A percentile compares a stretch with the other conserved stretches of the same genome.
These are phyloP conservation scores for Pedionomus torquatus DNA, from an alignment of 2,113 vertebrate genomes.

Conservation along the genomic window DNA sequence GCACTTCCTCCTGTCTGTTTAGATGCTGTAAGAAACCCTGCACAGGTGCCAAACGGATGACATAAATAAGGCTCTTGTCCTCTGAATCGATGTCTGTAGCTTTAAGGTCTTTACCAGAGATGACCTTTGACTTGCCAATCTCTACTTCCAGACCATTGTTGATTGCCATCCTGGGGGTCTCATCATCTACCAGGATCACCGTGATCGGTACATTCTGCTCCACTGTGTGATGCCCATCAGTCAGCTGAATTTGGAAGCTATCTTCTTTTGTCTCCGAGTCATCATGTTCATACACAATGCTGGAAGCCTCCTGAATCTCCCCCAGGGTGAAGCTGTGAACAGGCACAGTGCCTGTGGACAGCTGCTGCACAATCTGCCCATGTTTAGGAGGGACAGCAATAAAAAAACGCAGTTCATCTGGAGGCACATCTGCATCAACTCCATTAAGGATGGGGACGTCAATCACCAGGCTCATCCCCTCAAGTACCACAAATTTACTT, in stretches of 20 bases:
- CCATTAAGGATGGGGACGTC: constrained; percentile 64
- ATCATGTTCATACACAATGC: constrained; percentile 72
- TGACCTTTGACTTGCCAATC: constrained; percentile 55
- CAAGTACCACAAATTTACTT: constrained; percentile 68
- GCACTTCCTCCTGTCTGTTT: constrained; percentile 72
- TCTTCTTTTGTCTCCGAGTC: constrained; percentile 73
- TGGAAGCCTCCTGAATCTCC: constrained; percentile 69
- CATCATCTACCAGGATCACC: constrained; percentile 70
- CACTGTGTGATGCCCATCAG: constrained; percentile 59
- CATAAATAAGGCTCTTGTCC: constrained; percentile 67
- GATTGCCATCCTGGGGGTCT: constrained; percentile 61
- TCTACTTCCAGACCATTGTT: constrained; percentile 63
- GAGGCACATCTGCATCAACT: constrained; percentile 62
- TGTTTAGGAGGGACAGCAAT: constrained; percentile 56
- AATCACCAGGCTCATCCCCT: constrained; percentile 74
- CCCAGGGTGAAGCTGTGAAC: constrained; percentile 65
- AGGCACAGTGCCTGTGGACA: constrained; percentile 32
- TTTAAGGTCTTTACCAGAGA: constrained; percentile 64
- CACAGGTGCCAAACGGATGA: constrained; percentile 53
- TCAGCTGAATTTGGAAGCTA: constrained; percentile 69
- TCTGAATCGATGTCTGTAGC: constrained; percentile 72
- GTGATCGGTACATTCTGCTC: constrained; percentile 59
- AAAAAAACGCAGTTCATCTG: constrained; percentile 60
- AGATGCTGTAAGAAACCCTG: constrained; percentile 79
- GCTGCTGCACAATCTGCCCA: constrained; percentile 66